These are phyloP conservation scores for Colinus virginianus DNA, from an alignment of 2,113 vertebrate genomes.

Conservation along the genomic window DNA sequence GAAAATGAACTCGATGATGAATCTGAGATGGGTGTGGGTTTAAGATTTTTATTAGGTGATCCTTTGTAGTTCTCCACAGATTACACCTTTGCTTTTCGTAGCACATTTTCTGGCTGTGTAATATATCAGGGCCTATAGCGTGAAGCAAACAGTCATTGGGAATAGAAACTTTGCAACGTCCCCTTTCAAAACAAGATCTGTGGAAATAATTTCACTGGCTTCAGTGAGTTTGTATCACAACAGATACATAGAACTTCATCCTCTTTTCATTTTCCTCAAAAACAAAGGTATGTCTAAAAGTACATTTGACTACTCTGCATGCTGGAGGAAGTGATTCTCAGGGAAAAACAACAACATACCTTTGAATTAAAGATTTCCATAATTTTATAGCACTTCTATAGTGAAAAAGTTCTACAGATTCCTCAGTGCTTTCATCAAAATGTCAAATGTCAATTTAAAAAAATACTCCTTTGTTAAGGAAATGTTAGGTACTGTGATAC, in stretches of 20 bases:
- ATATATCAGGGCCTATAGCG: neutral
- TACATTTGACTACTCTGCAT: accelerated
- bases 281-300: neutral
- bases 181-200: neutral
- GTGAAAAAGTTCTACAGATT: neutral
- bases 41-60: neutral
- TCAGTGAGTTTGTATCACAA: neutral
- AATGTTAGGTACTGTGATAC: neutral
- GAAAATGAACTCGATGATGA: neutral
- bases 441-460: neutral
- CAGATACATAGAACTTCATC: neutral
- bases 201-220: neutral
- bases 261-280: neutral
- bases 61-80: neutral
- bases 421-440: neutral
- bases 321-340: neutral
- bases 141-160: accelerated
- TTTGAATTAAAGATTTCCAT: neutral
- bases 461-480: neutral
- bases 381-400: neutral
- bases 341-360: neutral
- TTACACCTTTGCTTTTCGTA: neutral
- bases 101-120: neutral
- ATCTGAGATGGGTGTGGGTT: neutral
- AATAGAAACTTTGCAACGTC: neutral